Conservation (phyloP, 2,888 invertebrate genomes). For the Gastracanthus pulcherrimus region DNA sequence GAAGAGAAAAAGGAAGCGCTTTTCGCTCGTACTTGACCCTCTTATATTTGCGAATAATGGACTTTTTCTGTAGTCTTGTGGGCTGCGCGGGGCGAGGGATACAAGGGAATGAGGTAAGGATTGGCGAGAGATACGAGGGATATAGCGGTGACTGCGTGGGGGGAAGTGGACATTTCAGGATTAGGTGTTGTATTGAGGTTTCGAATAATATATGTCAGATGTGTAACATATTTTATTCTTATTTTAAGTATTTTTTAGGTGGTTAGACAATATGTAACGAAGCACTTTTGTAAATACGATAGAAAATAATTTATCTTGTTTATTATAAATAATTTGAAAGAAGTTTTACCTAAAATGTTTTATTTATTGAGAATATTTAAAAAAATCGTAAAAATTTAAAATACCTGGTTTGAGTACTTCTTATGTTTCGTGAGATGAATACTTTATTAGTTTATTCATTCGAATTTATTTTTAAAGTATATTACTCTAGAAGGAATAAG, state of each 20-base stretch:
- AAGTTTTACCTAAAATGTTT: no score
- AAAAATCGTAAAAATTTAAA: no score
- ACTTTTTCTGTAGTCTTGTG: neutral
- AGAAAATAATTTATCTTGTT: neutral
- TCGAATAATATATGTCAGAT: neutral
- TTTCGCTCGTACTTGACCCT: slow-evolving; percentile 47
- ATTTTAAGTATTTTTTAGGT: neutral
- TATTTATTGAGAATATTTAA: no score
- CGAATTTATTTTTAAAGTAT: no score
- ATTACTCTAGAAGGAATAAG: no score
- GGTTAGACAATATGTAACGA: neutral
- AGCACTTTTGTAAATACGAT: neutral
- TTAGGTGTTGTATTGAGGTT: neutral
- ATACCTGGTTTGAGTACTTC: no score
- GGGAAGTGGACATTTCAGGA: neutral
- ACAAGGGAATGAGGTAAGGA: neutral
- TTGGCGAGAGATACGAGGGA: neutral
- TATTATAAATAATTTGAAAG: no score
- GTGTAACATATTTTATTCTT: neutral
- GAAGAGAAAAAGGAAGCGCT: slow-evolving; percentile 9
- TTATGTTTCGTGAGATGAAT: no score
- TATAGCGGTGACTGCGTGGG: neutral
- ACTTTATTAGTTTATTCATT: no score
- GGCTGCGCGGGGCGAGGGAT: neutral
- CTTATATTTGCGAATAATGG: slow-evolving; percentile 47